These are phyloP conservation scores for Malurus alboscapulatus DNA, from an alignment of 2,113 vertebrate species.

Conservation along the genomic window DNA sequence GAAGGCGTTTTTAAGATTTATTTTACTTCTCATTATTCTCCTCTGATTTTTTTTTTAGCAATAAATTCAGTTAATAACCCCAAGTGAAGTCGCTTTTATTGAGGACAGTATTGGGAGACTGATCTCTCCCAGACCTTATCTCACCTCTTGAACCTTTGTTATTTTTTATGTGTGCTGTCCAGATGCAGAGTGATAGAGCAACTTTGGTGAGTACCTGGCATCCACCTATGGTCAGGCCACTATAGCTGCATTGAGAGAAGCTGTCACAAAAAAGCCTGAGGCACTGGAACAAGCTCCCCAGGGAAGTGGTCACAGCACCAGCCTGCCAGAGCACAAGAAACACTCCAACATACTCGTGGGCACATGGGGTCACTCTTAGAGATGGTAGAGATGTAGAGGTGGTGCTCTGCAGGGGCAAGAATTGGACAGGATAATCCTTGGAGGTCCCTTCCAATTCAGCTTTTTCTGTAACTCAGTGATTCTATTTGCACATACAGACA, in stretches of 20 bases:
- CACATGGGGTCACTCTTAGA: not conserved
- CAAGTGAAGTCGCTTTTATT: not conserved
- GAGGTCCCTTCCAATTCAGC: not conserved
- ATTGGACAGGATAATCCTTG: not conserved
- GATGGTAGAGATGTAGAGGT: not conserved
- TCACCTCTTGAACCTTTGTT: not conserved
- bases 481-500: not conserved
- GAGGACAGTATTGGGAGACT: too few relatives aligned
- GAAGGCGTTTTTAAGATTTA: accelerated
- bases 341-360: not conserved
- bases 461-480: not conserved
- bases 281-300: not conserved
- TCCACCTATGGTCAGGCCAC: not conserved
- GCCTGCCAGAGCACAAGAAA: not conserved
- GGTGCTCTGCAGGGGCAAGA: too few relatives aligned
- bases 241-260: not conserved
- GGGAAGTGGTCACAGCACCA: not conserved
- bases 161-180: not conserved
- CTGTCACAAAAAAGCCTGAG: not conserved
- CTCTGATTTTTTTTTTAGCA: not conserved
- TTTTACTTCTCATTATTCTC: not conserved
- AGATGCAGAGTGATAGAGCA: not conserved
- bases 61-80: not conserved
- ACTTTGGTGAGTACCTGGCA: not conserved
- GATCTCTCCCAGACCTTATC: not conserved